Conservation (phyloP, 2,113 vertebrate genomes). For the Australoheros scitulus region DNA sequence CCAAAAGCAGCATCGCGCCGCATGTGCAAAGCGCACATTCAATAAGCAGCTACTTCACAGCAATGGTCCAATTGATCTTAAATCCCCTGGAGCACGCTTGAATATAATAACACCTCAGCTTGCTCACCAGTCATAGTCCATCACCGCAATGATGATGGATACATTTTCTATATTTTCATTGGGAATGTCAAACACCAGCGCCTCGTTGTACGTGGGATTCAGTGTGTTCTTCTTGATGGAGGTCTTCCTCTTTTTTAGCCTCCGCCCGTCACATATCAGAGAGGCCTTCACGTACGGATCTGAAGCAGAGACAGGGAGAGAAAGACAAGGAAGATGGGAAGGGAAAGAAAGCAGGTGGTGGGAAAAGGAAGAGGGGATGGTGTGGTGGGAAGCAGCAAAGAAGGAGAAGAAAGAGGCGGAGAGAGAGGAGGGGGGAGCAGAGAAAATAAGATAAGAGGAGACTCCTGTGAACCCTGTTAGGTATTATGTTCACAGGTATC, state of each 20-base stretch:
- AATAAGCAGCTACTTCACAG: slow-evolving; percentile 20
- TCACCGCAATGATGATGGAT: slow-evolving; percentile 88
- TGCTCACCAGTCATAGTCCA: slow-evolving; percentile 93
- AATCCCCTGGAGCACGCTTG: slow-evolving; percentile 2
- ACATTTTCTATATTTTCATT: slow-evolving; percentile 91
- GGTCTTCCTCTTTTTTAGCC: slow-evolving; percentile 93
- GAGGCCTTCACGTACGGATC: slow-evolving; percentile 95
- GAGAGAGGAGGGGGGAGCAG: neutral
- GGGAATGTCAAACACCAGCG: slow-evolving; percentile 92
- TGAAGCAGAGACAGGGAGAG: slow-evolving; percentile 45
- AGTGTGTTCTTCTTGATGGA: slow-evolving; percentile 96
- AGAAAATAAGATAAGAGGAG: slow-evolving; percentile 25
- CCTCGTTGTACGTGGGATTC: slow-evolving; percentile 94
- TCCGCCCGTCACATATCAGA: slow-evolving; percentile 89
- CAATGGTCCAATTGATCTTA: slow-evolving; percentile 19
- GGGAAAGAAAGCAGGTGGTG: neutral
- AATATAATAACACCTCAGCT: neutral
- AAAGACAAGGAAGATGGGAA: neutral
- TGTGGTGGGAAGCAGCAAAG: neutral
- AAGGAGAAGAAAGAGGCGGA: neutral
- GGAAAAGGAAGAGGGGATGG: neutral
- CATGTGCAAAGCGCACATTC: slow-evolving; percentile 17
- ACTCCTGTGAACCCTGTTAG: slow-evolving; percentile 30
- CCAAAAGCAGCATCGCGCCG: slow-evolving; percentile 15
- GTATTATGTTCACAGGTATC: slow-evolving; percentile 49